Evolutionary conservation across 92 coral and sea anemone genomes (phyloP), one percentile per base, ranked within the genome.

Genomic region (Epizoanthus stellaris): DNA sequence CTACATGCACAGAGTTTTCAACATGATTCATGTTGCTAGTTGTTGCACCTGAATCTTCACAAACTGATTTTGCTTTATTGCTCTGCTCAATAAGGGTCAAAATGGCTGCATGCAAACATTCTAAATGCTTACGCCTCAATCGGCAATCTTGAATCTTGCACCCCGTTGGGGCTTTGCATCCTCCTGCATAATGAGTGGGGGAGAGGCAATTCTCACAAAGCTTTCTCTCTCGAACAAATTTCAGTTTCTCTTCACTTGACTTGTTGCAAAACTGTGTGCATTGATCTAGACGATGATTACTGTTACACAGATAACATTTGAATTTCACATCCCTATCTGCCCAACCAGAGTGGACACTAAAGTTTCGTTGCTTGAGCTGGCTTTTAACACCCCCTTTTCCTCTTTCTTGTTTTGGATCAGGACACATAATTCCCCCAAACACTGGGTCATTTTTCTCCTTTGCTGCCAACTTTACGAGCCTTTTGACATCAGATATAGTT

Each of bases 401-500:
- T 34, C 88, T 38, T 75, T 85, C 88, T 75, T 85, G 75, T 34
- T 53, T 75, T 3, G 25, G 14, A 82, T 42, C 86, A 68, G 76
- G 65, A 63, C 70, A 73, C 63, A 67, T n/a, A 34, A 68, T 67
- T 30, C 76, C 58, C 23, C 77, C 86, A 82, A 82, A 82, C 36
- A 86, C 90, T 56, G 87, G 89, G 58, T 86, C 80, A 76, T 90
- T 86, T 75, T 81, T 90, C 69, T 86, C 90, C 63, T 68, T 86
- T 49, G 90, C 90, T 23, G 73, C 88, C 0, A 39, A 61, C 47
- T 85, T 54, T 3, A 82, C 69, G 19, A 86, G 72, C 57, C 58
- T 53, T 76, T 77, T 81, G 15, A 87, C 63, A 66, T 90, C 88
- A 9, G 54, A 76, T 45, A 87, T 69, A 69, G 60, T 87, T 9